Base-by-base conservation (phyloP, 2,888 invertebrate species). In the Onchidella celtica region DNA sequence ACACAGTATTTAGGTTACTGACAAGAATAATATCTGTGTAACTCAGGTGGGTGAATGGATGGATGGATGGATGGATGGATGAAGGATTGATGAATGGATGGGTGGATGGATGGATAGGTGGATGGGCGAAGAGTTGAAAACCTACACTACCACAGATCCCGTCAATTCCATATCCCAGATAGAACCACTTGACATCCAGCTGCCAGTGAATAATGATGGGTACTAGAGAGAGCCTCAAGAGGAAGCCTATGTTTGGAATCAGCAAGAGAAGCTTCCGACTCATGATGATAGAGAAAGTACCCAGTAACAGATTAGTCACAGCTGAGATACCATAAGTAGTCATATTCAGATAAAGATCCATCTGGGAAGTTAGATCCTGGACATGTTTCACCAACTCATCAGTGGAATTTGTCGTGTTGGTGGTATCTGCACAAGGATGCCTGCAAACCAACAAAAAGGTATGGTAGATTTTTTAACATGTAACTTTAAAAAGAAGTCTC, bases 241-340 rank as follows among this genome's bases (percentile, higher is more conserved):
- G 57, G 24, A 72, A 79, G 4, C 87, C 85, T 0, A 75, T 59
- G 9, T 79, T 73, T 9, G 79, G 83, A 1, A 83, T 17, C 1
- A 87, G 70, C 63, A 87, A 80, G 32, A 87, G 47, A 27, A 86
- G 78, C 61, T 83, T 84, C 1, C 88, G 81, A 1, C 87, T 87
- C 11, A 86, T n/a, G 9, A 55, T 40, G 70, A 85, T 86, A 4
- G 88, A 86, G 38, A 81, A 84, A 2, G 87, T 40, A n/a, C 84
- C 84, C 47, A 84, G 81, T n/a, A 82, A 27, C 36, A 81, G n/a
- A 61, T 78, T 83, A 47, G 73, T 55, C 9, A 83, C 3, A 32
- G 83, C 63, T 9, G 69, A 73, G 27, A 84, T 72, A 21, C 59
- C 66, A 21, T 77, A 78, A 3, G 69, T 29, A 11, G 72, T 80